Percentiles rank a stretch among this genome's conserved stretches.
phyloP scores from a whole-genome alignment of 2,888 invertebrate species.

The Eugnorisma glareosa region DNA sequence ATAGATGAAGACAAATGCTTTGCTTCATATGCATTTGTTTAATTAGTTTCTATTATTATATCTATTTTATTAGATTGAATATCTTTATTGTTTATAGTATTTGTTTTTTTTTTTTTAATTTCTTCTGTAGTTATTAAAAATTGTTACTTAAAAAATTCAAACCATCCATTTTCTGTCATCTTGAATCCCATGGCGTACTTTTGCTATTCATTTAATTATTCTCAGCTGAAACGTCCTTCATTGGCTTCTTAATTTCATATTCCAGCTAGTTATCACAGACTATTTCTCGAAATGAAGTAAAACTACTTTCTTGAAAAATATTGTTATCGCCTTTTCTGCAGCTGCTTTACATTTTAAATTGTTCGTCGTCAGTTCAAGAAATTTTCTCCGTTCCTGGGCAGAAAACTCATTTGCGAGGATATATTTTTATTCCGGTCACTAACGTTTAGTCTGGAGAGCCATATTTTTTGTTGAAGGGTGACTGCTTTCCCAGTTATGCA shows the following conservation, averaged over 20 bases:
- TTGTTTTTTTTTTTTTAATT: too few relatives aligned
- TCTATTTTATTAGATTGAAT: too few relatives aligned
- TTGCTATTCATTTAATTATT: neutral
- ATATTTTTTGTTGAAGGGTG: conserved; percentile 16
- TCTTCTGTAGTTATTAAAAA: too few relatives aligned
- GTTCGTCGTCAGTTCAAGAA: conserved; percentile 10
- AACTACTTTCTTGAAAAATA: conserved; percentile 19
- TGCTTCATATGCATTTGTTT: too few relatives aligned
- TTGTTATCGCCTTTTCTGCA: conserved; percentile 14
- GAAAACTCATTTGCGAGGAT: conserved; percentile 30
- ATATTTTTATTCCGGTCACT: conserved; percentile 39
- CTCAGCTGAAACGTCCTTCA: neutral
- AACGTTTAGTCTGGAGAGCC: neutral
- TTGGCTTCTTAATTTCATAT: neutral
- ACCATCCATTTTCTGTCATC: neutral
- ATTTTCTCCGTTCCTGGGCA: conserved; percentile 8
- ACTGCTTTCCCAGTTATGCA: neutral
- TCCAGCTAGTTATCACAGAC: neutral
- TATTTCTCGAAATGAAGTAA: neutral
- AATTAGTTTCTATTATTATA: too few relatives aligned
- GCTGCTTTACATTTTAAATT: conserved; percentile 49
- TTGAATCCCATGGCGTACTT: neutral
- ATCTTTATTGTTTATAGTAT: too few relatives aligned
- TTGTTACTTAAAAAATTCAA: too few relatives aligned
- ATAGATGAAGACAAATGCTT: too few relatives aligned